phyloP scores from a whole-genome alignment of 2,797 vertebrate genomes.

The Tauraco hartlaubi region DNA sequence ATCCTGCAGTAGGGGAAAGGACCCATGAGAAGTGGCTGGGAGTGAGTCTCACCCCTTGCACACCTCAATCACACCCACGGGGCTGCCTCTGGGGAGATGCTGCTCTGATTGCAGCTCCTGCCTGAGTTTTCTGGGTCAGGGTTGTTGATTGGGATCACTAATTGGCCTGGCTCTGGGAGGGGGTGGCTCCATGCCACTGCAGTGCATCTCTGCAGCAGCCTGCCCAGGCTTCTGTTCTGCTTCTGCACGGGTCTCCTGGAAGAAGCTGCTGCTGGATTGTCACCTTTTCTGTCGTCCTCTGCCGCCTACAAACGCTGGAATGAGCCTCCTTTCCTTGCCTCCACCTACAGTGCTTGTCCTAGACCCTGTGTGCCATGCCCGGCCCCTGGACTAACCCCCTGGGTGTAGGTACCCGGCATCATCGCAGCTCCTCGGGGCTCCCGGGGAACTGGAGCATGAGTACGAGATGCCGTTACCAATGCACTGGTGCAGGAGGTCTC shows the following conservation, averaged over 20 bases:
- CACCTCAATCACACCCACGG: accelerated
- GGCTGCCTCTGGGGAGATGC: background rate
- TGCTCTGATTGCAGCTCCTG: background rate
- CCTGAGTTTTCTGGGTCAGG: constrained; percentile 28
- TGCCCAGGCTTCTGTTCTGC: background rate
- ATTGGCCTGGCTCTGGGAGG: background rate
- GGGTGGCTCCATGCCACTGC: background rate
- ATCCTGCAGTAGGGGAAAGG: background rate
- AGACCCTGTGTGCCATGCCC: accelerated
- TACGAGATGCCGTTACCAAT: accelerated
- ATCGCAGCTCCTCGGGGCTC: accelerated
- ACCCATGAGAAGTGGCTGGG: background rate
- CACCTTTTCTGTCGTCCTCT: background rate
- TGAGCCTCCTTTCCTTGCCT: accelerated
- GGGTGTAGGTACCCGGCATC: accelerated
- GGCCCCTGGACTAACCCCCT: accelerated
- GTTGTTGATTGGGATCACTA: constrained; percentile 22
- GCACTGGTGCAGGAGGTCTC: background rate
- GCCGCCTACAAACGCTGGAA: accelerated
- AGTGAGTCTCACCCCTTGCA: accelerated
- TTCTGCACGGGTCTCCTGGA: background rate
- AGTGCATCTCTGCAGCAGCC: background rate
- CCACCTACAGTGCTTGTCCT: background rate
- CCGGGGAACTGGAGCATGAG: background rate
- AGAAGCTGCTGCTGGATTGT: background rate